A percentile compares a stretch with the other conserved stretches of the same genome.
phyloP scores from a whole-genome alignment of 2,888 invertebrate genomes.

The Pomacea canaliculata region DNA sequence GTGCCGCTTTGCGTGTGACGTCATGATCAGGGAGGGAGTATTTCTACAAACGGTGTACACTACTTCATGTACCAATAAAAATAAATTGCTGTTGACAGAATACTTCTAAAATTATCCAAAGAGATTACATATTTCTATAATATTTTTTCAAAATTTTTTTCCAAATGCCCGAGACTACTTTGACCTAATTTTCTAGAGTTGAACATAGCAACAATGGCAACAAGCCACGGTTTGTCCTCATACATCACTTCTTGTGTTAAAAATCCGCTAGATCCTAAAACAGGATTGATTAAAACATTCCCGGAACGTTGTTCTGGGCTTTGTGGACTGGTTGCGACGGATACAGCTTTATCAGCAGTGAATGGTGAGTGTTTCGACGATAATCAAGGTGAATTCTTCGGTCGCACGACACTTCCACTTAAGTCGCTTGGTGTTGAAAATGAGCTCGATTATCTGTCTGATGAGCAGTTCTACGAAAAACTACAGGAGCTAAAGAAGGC shows the following conservation, averaged over 20 bases:
- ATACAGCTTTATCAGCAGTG: conserved; percentile 24
- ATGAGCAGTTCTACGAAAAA: conserved; percentile 64
- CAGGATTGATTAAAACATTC: conserved; percentile 51
- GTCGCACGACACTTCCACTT: conserved; percentile 9
- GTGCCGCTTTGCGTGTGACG: too few species aligned
- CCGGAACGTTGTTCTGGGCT: conserved; percentile 25
- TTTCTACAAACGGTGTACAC: too few species aligned
- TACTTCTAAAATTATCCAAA: too few species aligned
- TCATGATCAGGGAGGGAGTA: too few species aligned
- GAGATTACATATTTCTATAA: too few species aligned
- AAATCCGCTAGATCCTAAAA: conserved; percentile 58
- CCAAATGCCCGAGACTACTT: conserved; percentile 6
- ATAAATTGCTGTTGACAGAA: too few species aligned
- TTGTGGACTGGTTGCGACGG: conserved; percentile 27
- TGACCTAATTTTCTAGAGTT: conserved; percentile 17
- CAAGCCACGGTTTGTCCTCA: conserved; percentile 63
- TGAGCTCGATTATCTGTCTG: conserved; percentile 52
- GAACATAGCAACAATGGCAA: conserved; percentile 66
- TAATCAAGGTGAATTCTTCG: not conserved
- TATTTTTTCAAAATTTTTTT: too few species aligned
- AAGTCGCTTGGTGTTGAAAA: conserved; percentile 25
- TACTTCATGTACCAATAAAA: too few species aligned
- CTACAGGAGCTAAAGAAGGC: conserved; percentile 62
- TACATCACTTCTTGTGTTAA: conserved; percentile 64
- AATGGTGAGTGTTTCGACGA: conserved; percentile 20